These are phyloP conservation scores for Dryadula phaetusa DNA, from an alignment of 2,888 invertebrate species.

Conservation along the genomic window DNA sequence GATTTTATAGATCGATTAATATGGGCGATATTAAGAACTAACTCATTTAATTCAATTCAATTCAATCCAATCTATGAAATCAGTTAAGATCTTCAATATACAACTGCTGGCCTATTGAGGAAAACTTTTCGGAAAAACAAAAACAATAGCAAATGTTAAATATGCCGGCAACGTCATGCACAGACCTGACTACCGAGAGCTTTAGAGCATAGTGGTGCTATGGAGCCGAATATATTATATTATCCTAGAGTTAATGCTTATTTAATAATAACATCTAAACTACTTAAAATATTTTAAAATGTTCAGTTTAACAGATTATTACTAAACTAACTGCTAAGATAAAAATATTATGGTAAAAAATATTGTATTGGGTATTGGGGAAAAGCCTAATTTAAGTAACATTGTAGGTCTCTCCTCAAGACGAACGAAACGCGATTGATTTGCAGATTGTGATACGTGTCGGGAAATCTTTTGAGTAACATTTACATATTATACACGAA, in stretches of 20 bases:
- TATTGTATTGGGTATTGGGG: neutral
- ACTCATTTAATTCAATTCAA: neutral
- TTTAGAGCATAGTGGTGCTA: constrained; percentile 80
- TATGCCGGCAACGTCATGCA: constrained; percentile 60
- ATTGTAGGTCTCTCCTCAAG: constrained; percentile 43
- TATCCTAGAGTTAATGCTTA: constrained; percentile 50
- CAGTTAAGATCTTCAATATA: constrained; percentile 34
- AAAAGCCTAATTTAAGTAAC: neutral
- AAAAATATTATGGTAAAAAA: neutral
- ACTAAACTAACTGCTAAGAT: neutral
- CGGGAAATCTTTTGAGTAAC: neutral
- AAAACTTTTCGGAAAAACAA: constrained; percentile 49
- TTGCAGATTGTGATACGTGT: neutral
- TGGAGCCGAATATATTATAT: constrained; percentile 70
- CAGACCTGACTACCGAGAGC: constrained; percentile 66
- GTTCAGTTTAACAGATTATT: neutral
- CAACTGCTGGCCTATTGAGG: constrained; percentile 35
- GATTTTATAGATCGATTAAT: constrained; percentile 44
- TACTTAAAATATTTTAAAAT: constrained; percentile 23
- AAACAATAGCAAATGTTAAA: constrained; percentile 49
- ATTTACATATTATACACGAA: neutral
- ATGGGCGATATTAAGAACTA: neutral
- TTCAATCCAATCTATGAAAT: constrained; percentile 43
- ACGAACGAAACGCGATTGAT: neutral
- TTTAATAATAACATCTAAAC: constrained; percentile 31